Base-by-base conservation (phyloP, 2,888 invertebrate genomes). In the Neelides folsomi region DNA sequence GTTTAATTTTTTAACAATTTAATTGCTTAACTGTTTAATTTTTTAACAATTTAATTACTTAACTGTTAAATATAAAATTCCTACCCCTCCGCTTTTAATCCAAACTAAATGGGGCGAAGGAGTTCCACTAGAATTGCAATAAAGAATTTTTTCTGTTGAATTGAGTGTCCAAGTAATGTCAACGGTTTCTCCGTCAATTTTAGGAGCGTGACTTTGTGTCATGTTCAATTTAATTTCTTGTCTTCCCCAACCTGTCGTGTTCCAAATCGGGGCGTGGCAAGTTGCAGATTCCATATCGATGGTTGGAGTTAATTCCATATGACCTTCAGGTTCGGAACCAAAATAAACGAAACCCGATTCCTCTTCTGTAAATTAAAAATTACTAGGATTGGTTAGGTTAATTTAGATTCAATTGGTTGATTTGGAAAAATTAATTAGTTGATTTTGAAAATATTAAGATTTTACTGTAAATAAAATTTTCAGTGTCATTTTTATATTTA, bases 201-300 rank as follows among this genome's bases (percentile, higher is more conserved):
- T 45, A 13, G 62, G 64, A 20, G 55, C 15, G 39, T 7, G 15
- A 16, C 2, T 48, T 45, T 52, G 42, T 38, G 47, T 27, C 1
- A 58, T 49, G 10, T 51, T 43, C 6, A 63, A 27, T 12, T 36
- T 6, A 13, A 56, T 42, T 7, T 47, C 46, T 36, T 56, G 57
- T 19, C 53, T 55, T 8, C 42, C 52, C 60, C 60, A 63, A 7
- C 55, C 57, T 0, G 58, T 54, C 1, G 61, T 49, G 46, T 63
- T 63, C 63, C 63, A 63, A 10, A 63, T 51, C 19, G 63, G 63
- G 27, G 61, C 63, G 40, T 52, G 55, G 40, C 63, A 63, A 8
- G 41, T 53, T 1, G 60, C 12, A 2, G 49, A 42, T 38, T 54
- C 44, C 41, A 63, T 52, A 1, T 55, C 52, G 12, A 20, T 2